These are phyloP conservation scores for Camponotus pennsylvanicus DNA, from an alignment of 1,140 invertebrate genomes.

Conservation along the genomic window DNA sequence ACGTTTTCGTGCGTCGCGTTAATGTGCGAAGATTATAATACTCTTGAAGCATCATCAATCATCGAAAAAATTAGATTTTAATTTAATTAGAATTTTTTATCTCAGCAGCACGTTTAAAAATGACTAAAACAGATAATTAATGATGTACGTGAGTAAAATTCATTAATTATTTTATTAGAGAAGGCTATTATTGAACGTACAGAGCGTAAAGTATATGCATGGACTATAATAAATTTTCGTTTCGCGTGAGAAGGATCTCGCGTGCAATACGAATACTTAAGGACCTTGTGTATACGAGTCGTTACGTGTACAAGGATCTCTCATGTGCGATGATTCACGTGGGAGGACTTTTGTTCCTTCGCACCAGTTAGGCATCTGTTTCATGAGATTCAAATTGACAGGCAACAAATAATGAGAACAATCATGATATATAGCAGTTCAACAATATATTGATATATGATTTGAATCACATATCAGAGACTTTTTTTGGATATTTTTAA, in stretches of 20 bases:
- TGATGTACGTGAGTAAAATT: not conserved
- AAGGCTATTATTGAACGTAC: conserved; percentile 12
- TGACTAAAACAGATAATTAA: conserved; percentile 17
- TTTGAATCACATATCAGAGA: not conserved
- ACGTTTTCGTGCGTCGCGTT: not conserved
- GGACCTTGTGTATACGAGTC: conserved; percentile 9
- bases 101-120: not conserved
- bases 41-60: not conserved
- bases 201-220: not conserved
- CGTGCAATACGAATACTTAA: conserved; percentile 7
- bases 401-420: not conserved
- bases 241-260: conserved; percentile 36
- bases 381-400: conserved; percentile 19
- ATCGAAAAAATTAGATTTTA: not conserved
- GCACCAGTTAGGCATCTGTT: not conserved
- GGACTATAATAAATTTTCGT: conserved; percentile 25
- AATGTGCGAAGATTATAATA: not conserved
- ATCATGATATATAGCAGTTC: not conserved
- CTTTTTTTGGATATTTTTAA: not conserved
- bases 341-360: not conserved
- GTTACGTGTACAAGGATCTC: conserved; percentile 21
- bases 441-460: not conserved
- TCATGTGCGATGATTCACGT: conserved; percentile 2
- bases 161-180: conserved; percentile 9
- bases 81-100: conserved; percentile 1